Conservation (phyloP, 2,113 vertebrate genomes). For the Tenrec ecaudatus region DNA sequence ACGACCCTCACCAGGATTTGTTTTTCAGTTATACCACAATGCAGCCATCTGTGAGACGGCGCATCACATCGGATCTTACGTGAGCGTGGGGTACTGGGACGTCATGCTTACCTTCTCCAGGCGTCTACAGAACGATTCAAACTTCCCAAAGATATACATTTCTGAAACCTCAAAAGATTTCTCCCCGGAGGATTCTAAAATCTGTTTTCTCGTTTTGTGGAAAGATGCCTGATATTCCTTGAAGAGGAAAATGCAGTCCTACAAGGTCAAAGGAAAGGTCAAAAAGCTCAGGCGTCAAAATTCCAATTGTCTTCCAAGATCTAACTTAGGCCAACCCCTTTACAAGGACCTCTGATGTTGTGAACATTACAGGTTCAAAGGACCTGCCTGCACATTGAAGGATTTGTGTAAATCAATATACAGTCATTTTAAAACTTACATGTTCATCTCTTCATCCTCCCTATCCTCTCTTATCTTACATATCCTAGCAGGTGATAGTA, state of each 20-base stretch:
- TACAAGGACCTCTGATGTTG: neutral
- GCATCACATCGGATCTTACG: neutral
- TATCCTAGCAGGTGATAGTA: neutral
- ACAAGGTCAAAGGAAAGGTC: slow-evolving; percentile 34
- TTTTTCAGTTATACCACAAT: slow-evolving; percentile 7
- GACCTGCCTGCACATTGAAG: neutral
- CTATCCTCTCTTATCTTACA: neutral
- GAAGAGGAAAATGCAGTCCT: slow-evolving; percentile 90
- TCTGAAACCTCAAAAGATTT: slow-evolving; percentile 90
- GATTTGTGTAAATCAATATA: neutral
- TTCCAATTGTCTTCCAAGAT: neutral
- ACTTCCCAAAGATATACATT: slow-evolving; percentile 90
- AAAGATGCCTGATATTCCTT: slow-evolving; percentile 91
- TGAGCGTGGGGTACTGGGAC: neutral
- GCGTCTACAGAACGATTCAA: slow-evolving; percentile 91
- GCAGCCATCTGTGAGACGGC: neutral
- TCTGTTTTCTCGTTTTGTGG: slow-evolving; percentile 86
- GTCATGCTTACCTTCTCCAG: slow-evolving; percentile 89
- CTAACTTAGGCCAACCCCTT: neutral
- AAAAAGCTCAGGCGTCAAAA: slow-evolving; percentile 20
- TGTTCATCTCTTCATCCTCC: slow-evolving; percentile 10
- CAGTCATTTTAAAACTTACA: neutral
- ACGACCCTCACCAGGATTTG: neutral
- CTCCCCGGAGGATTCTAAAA: slow-evolving; percentile 83
- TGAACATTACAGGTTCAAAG: neutral